A percentile compares a stretch with the other conserved stretches of the same genome.
Conservation (phyloP, 2,797 vertebrate species). For the Apogon talboti region DNA sequence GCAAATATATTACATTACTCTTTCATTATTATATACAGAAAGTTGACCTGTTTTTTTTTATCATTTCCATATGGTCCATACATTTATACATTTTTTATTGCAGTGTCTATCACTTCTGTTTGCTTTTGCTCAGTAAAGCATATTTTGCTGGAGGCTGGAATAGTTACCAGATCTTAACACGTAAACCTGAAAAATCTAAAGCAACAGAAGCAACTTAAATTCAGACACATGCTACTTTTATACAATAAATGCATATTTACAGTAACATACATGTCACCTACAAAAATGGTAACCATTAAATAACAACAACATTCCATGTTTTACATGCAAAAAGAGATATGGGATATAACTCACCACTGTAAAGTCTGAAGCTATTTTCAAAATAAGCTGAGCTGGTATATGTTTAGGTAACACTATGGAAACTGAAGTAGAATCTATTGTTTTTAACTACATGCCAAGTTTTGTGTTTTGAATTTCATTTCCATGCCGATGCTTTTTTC, state of each 20-base stretch:
- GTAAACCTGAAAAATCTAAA: constrained; percentile 31
- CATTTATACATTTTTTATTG: constrained; percentile 24
- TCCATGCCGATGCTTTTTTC: constrained; percentile 16
- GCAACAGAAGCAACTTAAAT: constrained; percentile 41
- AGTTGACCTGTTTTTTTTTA: constrained; percentile 23
- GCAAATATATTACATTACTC: constrained; percentile 63
- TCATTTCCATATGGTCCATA: constrained; percentile 25
- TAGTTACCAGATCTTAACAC: constrained; percentile 29
- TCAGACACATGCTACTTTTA: constrained; percentile 40
- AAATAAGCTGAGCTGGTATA: constrained; percentile 19
- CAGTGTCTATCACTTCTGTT: constrained; percentile 22
- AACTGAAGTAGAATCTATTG: neutral
- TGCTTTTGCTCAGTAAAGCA: constrained; percentile 27
- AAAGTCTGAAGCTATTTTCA: constrained; percentile 31
- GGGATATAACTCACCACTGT: constrained; percentile 40
- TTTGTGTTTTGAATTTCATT: constrained; percentile 13
- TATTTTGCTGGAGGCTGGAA: constrained; percentile 24
- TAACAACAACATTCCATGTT: constrained; percentile 46
- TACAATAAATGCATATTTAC: constrained; percentile 49
- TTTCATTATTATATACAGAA: constrained; percentile 48
- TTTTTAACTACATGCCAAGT: constrained; percentile 22
- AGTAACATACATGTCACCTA: constrained; percentile 54
- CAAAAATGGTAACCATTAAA: constrained; percentile 62
- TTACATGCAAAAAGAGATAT: constrained; percentile 67
- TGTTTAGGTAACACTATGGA: constrained; percentile 22